Conservation (phyloP, 2,888 invertebrate species). For the Hypsopygia costalis region DNA sequence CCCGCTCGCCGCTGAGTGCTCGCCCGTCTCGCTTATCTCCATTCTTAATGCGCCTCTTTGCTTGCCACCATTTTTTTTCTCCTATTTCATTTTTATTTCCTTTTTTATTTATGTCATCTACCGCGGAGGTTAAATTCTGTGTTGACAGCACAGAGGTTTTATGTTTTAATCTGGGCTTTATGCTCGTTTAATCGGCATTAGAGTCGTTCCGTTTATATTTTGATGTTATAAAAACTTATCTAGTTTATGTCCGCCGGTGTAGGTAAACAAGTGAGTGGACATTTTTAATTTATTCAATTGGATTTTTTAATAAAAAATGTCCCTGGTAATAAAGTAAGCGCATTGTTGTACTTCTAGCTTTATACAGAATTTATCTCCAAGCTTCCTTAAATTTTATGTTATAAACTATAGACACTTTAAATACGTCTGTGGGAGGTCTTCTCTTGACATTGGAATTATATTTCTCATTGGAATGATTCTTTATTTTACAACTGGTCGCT, state of each 20-base stretch:
- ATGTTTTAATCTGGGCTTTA: constrained; percentile 76
- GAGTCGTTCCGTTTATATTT: constrained; percentile 36
- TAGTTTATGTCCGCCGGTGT: constrained; percentile 47
- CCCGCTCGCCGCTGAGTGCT: constrained; percentile 71
- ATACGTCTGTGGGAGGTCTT: constrained; percentile 14
- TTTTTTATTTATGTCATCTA: constrained; percentile 65
- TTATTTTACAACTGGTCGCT: too few relatives aligned
- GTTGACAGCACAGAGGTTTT: constrained; percentile 75
- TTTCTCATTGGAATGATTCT: too few relatives aligned
- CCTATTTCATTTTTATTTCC: constrained; percentile 48
- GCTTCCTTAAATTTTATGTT: constrained; percentile 14
- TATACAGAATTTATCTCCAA: constrained; percentile 18
- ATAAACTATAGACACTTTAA: too few relatives aligned
- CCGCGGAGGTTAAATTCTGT: constrained; percentile 69
- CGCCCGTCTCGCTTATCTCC: constrained; percentile 78
- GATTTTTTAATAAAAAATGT: constrained; percentile 17
- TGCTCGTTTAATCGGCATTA: constrained; percentile 59
- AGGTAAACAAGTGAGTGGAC: constrained; percentile 36
- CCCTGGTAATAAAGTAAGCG: constrained; percentile 15
- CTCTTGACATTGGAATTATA: too few relatives aligned
- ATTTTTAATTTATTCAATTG: constrained; percentile 37
- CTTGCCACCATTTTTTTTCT: constrained; percentile 56
- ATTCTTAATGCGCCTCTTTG: constrained; percentile 80
- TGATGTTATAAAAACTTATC: constrained; percentile 43
- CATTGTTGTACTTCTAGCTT: constrained; percentile 16